phyloP scores from a whole-genome alignment of 2,113 vertebrate genomes.

The Columba livia region DNA sequence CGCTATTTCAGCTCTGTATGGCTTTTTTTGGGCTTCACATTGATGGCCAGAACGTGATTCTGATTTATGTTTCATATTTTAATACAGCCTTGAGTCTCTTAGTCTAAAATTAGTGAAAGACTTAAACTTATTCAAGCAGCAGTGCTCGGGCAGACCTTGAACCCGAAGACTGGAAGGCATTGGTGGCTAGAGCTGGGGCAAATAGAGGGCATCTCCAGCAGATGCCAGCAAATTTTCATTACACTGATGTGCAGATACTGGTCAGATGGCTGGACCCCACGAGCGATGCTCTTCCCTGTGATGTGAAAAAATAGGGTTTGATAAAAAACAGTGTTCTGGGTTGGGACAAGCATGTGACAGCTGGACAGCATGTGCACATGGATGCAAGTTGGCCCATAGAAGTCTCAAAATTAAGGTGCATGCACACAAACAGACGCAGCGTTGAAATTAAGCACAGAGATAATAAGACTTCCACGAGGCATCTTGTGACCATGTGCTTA shows the following conservation, averaged over 20 bases:
- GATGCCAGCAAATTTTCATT: background rate
- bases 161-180: rapidly evolving
- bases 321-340: background rate
- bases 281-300: background rate
- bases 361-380: rapidly evolving
- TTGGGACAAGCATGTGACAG: background rate
- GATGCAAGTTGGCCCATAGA: rapidly evolving
- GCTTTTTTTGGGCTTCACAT: background rate
- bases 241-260: rapidly evolving
- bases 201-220: background rate
- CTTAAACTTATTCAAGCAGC: background rate
- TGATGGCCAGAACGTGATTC: background rate
- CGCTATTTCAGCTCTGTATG: background rate
- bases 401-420: background rate
- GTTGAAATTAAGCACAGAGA: background rate
- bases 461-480: rapidly evolving
- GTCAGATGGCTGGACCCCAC: rapidly evolving
- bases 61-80: background rate
- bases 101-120: background rate
- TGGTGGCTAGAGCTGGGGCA: background rate
- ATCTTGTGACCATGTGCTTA: background rate
- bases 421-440: background rate
- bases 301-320: background rate
- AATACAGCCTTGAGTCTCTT: background rate
- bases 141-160: background rate